Conservation (phyloP, 2,113 vertebrate species). For the Apteryx owenii region DNA sequence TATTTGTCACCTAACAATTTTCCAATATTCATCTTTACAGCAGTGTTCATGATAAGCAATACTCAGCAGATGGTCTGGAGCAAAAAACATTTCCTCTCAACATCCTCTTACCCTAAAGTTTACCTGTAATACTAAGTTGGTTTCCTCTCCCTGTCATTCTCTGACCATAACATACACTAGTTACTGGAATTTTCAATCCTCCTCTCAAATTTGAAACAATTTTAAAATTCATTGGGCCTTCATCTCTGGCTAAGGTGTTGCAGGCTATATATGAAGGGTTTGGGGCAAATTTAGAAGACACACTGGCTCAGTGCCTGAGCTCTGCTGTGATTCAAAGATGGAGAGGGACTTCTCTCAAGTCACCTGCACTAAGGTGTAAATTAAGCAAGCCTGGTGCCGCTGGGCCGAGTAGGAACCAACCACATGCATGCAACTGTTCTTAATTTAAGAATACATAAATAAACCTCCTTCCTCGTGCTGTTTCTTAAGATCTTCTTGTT, state of each 20-base stretch:
- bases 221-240: background rate
- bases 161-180: background rate
- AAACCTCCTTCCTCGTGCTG: background rate
- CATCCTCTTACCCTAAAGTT: background rate
- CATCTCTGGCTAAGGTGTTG: background rate
- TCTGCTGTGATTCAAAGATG: background rate
- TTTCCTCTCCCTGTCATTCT: background rate
- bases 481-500: background rate
- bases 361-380: background rate
- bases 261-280: background rate
- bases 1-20: background rate
- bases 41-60: background rate
- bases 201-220: background rate
- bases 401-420: background rate
- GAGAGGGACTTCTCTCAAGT: background rate
- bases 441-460: background rate
- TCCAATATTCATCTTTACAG: background rate
- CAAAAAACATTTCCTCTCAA: background rate
- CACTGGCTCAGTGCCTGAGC: background rate
- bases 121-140: background rate
- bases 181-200: background rate
- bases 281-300: background rate
- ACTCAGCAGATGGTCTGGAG: background rate
- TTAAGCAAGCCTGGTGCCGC: background rate
- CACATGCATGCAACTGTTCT: background rate